Percentiles rank a stretch among this genome's conserved stretches.
Conservation (phyloP, 2,888 invertebrate genomes). For the Pediacus dermestoides region DNA sequence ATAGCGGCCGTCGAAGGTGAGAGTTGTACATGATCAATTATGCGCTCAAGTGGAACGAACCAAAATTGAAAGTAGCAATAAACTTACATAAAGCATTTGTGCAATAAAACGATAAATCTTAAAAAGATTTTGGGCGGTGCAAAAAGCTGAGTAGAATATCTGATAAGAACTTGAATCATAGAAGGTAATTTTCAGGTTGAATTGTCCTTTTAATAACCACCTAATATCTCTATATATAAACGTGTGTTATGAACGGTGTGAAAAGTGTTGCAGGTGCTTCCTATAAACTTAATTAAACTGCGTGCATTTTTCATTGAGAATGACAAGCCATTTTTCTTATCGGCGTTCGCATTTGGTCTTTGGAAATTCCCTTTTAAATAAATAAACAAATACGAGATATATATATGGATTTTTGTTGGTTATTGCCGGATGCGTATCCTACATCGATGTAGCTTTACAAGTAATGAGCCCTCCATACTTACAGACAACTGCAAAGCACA, state of each 20-base stretch:
- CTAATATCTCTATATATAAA: conserved; percentile 1
- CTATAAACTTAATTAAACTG: conserved; percentile 20
- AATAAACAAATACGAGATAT: conserved; percentile 14
- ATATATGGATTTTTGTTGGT: conserved; percentile 5
- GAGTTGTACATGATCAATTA: conserved; percentile 8
- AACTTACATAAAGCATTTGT: conserved; percentile 29
- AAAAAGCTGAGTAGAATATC: conserved; percentile 42
- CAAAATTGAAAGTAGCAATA: conserved; percentile 17
- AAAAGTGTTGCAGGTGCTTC: conserved; percentile 24
- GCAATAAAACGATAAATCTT: conserved; percentile 42
- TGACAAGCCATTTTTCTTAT: conserved; percentile 27
- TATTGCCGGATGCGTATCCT: conserved; percentile 12
- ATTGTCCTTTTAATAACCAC: conserved; percentile 1
- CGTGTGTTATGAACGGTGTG: conserved; percentile 10
- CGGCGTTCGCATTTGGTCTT: conserved; percentile 13
- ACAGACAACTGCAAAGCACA: conserved; percentile 39
- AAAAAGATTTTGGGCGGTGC: conserved; percentile 36
- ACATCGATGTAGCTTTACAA: conserved; percentile 32
- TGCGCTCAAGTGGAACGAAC: conserved; percentile 18
- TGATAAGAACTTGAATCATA: conserved; percentile 40
- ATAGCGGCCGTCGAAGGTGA: background rate
- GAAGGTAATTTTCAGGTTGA: too few species aligned
- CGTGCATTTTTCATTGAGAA: conserved; percentile 24
- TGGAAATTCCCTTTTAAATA: background rate
- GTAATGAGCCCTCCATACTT: conserved; percentile 35